Evolutionary conservation across 2,113 vertebrate species (phyloP).

Genomic region (Colossoma macropomum): DNA sequence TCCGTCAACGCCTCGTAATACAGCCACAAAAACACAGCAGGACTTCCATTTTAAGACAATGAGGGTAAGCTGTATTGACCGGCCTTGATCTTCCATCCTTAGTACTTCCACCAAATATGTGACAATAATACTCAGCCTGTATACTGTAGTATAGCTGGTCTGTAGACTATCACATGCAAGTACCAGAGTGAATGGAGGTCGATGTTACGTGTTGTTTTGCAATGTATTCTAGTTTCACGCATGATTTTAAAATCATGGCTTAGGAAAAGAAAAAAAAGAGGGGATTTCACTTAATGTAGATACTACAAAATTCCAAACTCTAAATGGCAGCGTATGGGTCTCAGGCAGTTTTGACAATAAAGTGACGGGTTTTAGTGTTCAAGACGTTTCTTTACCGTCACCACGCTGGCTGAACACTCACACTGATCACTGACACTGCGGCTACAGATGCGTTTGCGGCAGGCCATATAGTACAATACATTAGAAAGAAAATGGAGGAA

Average conservation of each 20-base stretch:
- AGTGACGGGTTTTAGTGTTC: conserved; percentile 35
- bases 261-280: not conserved
- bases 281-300: not conserved
- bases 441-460: conserved; percentile 27
- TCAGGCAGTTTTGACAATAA: conserved; percentile 19
- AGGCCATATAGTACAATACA: conserved; percentile 19
- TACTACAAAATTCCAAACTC: not conserved
- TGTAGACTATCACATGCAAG: too few relatives aligned
- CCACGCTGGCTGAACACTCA: not conserved
- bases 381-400: not conserved
- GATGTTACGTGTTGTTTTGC: too few relatives aligned
- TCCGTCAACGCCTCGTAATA: not conserved
- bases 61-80: too few relatives aligned
- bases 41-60: not conserved
- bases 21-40: not conserved
- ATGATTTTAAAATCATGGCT: not conserved
- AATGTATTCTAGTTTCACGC: not conserved
- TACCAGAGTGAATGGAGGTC: too few relatives aligned
- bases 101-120: not conserved
- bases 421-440: not conserved
- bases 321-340: conserved; percentile 18
- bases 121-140: conserved; percentile 49
- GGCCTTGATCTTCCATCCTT: too few relatives aligned
- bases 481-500: conserved; percentile 8
- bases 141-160: not conserved